These are phyloP conservation scores for Manis crassicaudata DNA, from an alignment of 2,797 vertebrate genomes.

Conservation along the genomic window DNA sequence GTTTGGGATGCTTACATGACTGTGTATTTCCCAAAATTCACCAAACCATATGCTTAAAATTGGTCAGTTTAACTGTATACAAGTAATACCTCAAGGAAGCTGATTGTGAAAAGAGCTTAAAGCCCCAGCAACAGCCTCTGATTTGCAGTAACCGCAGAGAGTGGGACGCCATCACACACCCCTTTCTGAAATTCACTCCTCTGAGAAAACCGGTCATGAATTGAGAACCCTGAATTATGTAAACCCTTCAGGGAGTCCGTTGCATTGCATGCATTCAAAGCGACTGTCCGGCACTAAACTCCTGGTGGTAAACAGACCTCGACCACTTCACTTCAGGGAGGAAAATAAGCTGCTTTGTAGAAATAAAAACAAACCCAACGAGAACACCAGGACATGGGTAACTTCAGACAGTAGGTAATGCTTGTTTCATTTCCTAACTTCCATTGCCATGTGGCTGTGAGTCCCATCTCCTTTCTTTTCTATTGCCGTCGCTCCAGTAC, in stretches of 20 bases:
- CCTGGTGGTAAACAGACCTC: background rate
- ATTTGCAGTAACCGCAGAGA: background rate
- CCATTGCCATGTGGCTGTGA: background rate
- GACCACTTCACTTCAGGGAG: background rate
- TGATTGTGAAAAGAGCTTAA: background rate
- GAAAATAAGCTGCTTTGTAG: background rate
- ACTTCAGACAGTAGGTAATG: background rate
- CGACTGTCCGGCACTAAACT: background rate
- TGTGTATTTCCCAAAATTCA: background rate
- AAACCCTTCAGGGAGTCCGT: background rate
- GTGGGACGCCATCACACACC: too few species aligned
- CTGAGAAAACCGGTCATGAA: constrained; percentile 12
- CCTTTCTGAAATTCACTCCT: background rate
- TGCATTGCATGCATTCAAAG: background rate
- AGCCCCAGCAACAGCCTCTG: background rate
- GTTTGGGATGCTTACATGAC: background rate
- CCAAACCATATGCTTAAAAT: background rate
- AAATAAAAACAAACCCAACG: background rate
- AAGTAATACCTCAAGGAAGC: background rate
- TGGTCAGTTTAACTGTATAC: background rate
- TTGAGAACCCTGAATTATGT: background rate
- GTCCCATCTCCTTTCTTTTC: background rate
- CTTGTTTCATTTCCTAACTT: background rate
- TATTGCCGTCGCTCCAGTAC: background rate
- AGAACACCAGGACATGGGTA: background rate